Conservation (phyloP, 1,140 invertebrate species). For the Heterodera carotae region DNA sequence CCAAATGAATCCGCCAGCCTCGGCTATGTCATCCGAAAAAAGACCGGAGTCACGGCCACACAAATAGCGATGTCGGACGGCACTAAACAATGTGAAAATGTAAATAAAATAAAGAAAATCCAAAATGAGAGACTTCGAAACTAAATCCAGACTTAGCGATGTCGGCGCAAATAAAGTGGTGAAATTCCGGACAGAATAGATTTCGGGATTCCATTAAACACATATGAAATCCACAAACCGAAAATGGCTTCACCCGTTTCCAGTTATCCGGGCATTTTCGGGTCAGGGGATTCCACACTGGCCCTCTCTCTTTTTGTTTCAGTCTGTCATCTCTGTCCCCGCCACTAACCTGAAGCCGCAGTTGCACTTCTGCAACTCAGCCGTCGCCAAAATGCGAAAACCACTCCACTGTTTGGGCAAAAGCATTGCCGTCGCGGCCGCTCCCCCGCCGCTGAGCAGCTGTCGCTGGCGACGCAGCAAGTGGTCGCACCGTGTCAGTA, state of each 20-base stretch:
- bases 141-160: too few species aligned
- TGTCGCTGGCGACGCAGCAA: constrained; percentile 40
- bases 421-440: not conserved
- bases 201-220: too few species aligned
- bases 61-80: constrained; percentile 56
- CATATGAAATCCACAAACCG: too few species aligned
- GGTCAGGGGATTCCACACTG: too few species aligned
- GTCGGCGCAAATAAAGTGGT: constrained; percentile 11
- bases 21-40: constrained; percentile 48
- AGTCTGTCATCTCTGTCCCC: too few species aligned
- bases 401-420: constrained; percentile 39
- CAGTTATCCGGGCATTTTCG: too few species aligned
- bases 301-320: too few species aligned
- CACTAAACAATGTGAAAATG: constrained; percentile 31
- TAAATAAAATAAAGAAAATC: too few species aligned
- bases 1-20: constrained; percentile 40
- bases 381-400: constrained; percentile 17
- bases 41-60: constrained; percentile 41
- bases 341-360: constrained; percentile 45
- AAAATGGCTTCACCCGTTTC: too few species aligned
- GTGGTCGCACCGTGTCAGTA: constrained; percentile 33
- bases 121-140: too few species aligned
- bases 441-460: not conserved
- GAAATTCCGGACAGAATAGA: too few species aligned
- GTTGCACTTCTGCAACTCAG: constrained; percentile 33